These are phyloP conservation scores for Heteronetta atricapilla DNA, from an alignment of 2,113 vertebrate genomes.

Conservation along the genomic window DNA sequence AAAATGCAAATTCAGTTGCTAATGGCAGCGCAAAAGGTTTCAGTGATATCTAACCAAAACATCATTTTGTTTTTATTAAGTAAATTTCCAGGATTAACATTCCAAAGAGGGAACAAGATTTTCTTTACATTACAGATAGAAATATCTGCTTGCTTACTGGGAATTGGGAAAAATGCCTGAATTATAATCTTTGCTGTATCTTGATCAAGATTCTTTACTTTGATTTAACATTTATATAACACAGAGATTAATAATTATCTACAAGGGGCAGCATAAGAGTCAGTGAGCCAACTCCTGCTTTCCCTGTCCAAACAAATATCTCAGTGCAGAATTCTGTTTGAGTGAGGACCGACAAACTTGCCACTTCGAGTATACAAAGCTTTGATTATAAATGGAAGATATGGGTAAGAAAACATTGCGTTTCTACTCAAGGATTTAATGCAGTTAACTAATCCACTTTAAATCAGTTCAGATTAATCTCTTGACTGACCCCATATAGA, in stretches of 20 bases:
- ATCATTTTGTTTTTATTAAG: background rate
- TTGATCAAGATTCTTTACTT: background rate
- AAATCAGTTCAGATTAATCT: conserved; percentile 66
- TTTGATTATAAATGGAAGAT: conserved; percentile 51
- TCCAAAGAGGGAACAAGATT: background rate
- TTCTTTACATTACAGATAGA: background rate
- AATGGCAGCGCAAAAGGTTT: background rate
- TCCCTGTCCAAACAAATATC: conserved; percentile 22
- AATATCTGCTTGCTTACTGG: background rate
- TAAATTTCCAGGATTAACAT: conserved; percentile 9
- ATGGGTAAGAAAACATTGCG: conserved; percentile 23
- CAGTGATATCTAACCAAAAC: background rate
- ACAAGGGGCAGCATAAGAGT: background rate
- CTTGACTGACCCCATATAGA: background rate
- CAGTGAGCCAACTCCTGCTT: background rate
- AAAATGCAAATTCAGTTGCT: background rate
- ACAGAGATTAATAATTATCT: conserved; percentile 9
- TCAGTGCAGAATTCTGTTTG: conserved; percentile 26
- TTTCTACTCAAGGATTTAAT: conserved; percentile 31
- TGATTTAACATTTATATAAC: background rate
- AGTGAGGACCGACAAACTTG: conserved; percentile 37
- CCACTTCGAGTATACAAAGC: background rate
- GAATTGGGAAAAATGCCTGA: background rate
- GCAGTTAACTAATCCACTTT: conserved; percentile 56
- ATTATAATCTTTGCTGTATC: background rate